Percentiles rank a stretch among this genome's conserved stretches.
Evolutionary conservation across 2,888 invertebrate genomes (phyloP).

Genomic region (Ptilodon capucinus): DNA sequence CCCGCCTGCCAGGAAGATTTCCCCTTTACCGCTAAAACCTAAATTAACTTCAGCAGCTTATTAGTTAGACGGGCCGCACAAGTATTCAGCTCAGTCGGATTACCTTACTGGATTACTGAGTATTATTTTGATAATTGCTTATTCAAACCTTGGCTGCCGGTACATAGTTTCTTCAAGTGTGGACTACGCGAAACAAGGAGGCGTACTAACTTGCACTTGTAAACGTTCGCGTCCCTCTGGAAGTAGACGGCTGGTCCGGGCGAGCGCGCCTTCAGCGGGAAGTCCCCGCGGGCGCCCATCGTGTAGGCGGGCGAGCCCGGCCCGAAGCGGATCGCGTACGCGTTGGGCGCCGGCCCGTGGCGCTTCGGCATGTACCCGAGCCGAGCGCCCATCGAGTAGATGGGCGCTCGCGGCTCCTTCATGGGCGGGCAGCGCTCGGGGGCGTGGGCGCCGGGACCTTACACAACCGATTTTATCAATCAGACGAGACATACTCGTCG

Average conservation of each 20-base stretch:
- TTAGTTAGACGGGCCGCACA: too few relatives aligned
- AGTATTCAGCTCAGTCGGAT: too few relatives aligned
- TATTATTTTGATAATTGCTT: too few relatives aligned
- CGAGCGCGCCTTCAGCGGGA: slow-evolving; percentile 50
- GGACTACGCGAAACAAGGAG: too few relatives aligned
- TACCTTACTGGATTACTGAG: too few relatives aligned
- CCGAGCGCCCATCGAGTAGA: slow-evolving; percentile 81
- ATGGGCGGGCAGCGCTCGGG: slow-evolving; percentile 82
- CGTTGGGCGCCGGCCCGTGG: slow-evolving; percentile 84
- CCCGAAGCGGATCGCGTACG: slow-evolving; percentile 74
- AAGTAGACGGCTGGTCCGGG: slow-evolving; percentile 82
- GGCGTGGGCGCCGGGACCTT: slow-evolving; percentile 82
- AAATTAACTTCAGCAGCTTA: too few relatives aligned
- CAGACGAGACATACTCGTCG: too few relatives aligned
- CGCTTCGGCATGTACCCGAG: slow-evolving; percentile 67
- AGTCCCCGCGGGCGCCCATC: slow-evolving; percentile 66
- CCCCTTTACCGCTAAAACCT: too few relatives aligned
- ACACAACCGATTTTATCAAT: too few relatives aligned
- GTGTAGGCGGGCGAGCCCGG: slow-evolving; percentile 75
- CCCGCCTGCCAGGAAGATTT: too few relatives aligned
- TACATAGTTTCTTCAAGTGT: too few relatives aligned
- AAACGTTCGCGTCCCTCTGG: slow-evolving; percentile 64
- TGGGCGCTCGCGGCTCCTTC: slow-evolving; percentile 79
- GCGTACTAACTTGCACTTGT: slow-evolving; percentile 49
- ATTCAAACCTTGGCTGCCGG: too few relatives aligned